Conservation (phyloP, 1,140 invertebrate genomes). For the Neodiprion pinetum region DNA sequence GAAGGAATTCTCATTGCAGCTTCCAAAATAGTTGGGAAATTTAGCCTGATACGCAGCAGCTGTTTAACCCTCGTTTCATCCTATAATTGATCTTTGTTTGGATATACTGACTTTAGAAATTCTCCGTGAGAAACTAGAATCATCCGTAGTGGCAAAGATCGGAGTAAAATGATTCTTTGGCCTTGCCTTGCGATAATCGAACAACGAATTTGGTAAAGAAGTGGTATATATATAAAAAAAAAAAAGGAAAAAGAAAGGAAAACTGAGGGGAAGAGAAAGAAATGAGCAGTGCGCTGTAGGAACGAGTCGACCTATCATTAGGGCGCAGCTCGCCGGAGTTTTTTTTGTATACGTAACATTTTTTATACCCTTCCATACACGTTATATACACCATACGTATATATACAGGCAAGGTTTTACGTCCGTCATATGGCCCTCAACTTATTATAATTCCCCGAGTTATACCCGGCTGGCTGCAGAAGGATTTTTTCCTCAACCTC, state of each 20-base stretch:
- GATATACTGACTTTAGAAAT: not conserved
- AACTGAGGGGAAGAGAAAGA: too few species aligned
- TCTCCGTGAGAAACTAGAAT: not conserved
- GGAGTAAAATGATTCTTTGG: too few species aligned
- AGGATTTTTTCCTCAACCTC: not conserved
- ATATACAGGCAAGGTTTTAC: not conserved
- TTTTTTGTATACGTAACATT: not conserved
- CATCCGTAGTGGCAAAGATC: not conserved
- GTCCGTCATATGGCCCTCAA: constrained; percentile 3
- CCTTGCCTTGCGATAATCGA: too few species aligned
- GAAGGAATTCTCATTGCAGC: too few species aligned
- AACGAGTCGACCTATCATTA: not conserved
- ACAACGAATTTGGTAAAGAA: too few species aligned
- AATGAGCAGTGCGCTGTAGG: too few species aligned
- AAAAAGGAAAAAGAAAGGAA: too few species aligned
- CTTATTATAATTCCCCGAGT: not conserved
- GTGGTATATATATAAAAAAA: too few species aligned
- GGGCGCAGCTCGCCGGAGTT: not conserved
- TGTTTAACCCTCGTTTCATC: not conserved
- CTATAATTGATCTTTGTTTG: not conserved
- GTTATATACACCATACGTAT: not conserved
- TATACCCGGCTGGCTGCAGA: not conserved
- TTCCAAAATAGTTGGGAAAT: too few species aligned
- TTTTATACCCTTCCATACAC: not conserved
- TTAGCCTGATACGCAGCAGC: too few species aligned